A percentile compares a stretch with the other conserved stretches of the same genome.
These are phyloP conservation scores for Ophioderma brevispina DNA, from an alignment of 35 echinoderm and acorn worm genomes.

Conservation along the genomic window DNA sequence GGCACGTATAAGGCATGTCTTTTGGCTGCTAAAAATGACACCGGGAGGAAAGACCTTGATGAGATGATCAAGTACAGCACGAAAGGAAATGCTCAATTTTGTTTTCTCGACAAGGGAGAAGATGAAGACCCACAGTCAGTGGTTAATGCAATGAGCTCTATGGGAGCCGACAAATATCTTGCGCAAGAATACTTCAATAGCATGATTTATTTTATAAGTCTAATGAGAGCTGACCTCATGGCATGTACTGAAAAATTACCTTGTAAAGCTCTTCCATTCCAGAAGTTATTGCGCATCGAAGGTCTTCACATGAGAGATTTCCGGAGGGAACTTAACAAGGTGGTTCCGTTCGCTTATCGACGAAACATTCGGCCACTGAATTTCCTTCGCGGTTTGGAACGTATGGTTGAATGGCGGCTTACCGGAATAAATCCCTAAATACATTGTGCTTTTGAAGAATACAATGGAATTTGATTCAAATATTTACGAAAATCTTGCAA, in stretches of 20 bases:
- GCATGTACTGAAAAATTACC: neutral
- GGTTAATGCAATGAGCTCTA: neutral
- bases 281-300: neutral
- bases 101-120: too few species aligned
- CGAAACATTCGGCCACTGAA: conserved; percentile 20
- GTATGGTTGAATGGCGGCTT: conserved; percentile 53
- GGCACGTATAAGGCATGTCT: too few species aligned
- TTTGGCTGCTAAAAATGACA: too few species aligned
- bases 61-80: too few species aligned
- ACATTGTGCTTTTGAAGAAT: too few species aligned
- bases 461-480: too few species aligned
- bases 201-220: conserved; percentile 1
- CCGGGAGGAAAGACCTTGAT: too few species aligned
- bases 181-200: conserved; percentile 29
- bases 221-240: conserved; percentile 14
- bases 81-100: too few species aligned
- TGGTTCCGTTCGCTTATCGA: conserved; percentile 6
- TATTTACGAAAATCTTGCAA: too few species aligned
- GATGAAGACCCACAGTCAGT: too few species aligned
- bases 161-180: neutral
- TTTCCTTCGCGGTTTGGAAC: neutral
- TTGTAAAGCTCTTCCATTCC: neutral
- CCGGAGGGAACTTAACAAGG: neutral
- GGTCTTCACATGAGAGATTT: conserved; percentile 33
- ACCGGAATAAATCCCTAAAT: too few species aligned